phyloP scores from a whole-genome alignment of 1,140 invertebrate genomes.

The Scaptomyza pallida region DNA sequence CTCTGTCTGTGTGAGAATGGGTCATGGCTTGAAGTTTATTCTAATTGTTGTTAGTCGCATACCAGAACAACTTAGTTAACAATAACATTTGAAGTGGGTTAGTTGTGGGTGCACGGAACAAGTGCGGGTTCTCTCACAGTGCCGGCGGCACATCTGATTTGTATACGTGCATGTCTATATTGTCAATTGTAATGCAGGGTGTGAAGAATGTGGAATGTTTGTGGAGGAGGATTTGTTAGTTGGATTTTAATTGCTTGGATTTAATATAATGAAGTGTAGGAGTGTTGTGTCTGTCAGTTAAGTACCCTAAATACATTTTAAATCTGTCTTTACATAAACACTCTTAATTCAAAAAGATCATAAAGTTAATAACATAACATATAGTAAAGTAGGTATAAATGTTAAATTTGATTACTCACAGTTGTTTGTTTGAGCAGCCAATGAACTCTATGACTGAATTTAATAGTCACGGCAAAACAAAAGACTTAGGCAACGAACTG shows the following conservation, averaged over 20 bases:
- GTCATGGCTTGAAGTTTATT: constrained; percentile 51
- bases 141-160: too few species aligned
- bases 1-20: constrained; percentile 62
- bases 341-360: too few species aligned
- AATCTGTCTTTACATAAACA: too few species aligned
- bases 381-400: too few species aligned
- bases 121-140: constrained; percentile 3
- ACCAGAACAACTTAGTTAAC: constrained; percentile 32
- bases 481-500: constrained; percentile 81
- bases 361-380: background rate
- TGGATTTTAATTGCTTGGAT: too few species aligned
- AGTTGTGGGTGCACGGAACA: constrained; percentile 34
- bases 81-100: constrained; percentile 36
- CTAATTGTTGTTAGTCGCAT: constrained; percentile 43
- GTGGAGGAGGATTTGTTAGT: background rate
- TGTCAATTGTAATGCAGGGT: background rate
- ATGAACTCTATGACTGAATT: constrained; percentile 68
- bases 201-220: constrained; percentile 3
- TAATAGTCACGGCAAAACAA: constrained; percentile 58
- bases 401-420: constrained; percentile 24
- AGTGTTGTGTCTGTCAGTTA: too few species aligned
- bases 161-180: background rate
- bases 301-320: too few species aligned
- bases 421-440: constrained; percentile 41
- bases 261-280: too few species aligned